These are phyloP conservation scores for Melieria picta DNA, from an alignment of 2,888 invertebrate genomes.

Conservation along the genomic window DNA sequence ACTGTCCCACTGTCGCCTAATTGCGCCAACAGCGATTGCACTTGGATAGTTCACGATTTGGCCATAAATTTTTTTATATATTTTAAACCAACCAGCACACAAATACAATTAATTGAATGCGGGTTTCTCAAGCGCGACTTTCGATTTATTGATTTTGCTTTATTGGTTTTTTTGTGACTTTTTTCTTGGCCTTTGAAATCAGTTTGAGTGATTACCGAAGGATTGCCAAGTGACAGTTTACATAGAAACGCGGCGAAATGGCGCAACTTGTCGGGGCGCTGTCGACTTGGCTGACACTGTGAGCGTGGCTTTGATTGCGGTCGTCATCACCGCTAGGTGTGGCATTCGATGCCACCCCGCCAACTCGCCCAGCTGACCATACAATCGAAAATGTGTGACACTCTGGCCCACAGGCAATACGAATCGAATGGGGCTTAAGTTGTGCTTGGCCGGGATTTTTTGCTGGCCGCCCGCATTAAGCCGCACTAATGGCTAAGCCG, in stretches of 20 bases:
- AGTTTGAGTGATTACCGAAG: conserved; percentile 54
- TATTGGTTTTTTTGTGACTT: no score
- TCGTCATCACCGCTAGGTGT: conserved; percentile 21
- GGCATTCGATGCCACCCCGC: not conserved
- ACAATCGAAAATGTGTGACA: not conserved
- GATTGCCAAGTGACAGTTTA: conserved; percentile 54
- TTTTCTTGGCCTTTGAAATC: conserved; percentile 21
- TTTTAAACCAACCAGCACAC: not conserved
- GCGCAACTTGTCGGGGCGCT: conserved; percentile 24
- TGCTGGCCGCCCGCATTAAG: conserved; percentile 27
- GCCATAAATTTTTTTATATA: no score
- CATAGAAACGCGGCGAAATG: conserved; percentile 43
- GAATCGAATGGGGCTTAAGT: not conserved
- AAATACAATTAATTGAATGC: not conserved
- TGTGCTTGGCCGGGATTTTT: not conserved
- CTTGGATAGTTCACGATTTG: no score
- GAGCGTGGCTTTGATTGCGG: not conserved
- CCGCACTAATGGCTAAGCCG: conserved; percentile 14
- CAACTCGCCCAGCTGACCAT: not conserved
- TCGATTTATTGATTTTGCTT: not conserved
- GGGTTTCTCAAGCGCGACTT: conserved; percentile 2
- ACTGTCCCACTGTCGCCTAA: no score
- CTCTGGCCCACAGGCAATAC: conserved; percentile 13
- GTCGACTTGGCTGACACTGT: not conserved
- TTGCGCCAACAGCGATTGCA: no score